These are phyloP conservation scores for Zelleria hepariella DNA, from an alignment of 2,888 invertebrate genomes.

Conservation along the genomic window DNA sequence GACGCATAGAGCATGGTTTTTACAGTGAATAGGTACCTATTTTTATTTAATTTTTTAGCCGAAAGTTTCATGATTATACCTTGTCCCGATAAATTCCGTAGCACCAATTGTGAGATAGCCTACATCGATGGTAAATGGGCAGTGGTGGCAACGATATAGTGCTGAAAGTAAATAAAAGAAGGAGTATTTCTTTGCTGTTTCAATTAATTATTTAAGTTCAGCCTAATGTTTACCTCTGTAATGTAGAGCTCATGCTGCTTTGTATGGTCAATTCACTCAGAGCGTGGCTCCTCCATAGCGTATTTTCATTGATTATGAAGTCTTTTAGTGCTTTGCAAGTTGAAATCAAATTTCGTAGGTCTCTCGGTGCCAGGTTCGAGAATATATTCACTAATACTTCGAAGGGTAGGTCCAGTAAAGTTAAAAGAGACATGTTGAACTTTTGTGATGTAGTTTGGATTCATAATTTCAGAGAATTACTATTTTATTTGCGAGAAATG, in stretches of 20 bases:
- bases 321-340: conserved; percentile 41
- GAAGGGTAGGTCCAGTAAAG: conserved; percentile 32
- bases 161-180: conserved; percentile 18
- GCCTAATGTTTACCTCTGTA: not conserved
- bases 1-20: not conserved
- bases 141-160: conserved; percentile 10
- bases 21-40: not conserved
- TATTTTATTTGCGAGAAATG: not conserved
- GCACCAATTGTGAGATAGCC: conserved; percentile 53
- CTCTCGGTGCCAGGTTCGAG: conserved; percentile 28
- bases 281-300: conserved; percentile 38
- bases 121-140: conserved; percentile 38
- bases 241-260: conserved; percentile 7
- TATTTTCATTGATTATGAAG: conserved; percentile 36
- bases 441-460: not conserved
- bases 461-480: no score
- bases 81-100: conserved; percentile 40
- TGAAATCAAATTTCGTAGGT: conserved; percentile 45
- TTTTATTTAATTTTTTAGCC: conserved; percentile 11
- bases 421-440: conserved; percentile 16
- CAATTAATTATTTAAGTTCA: not conserved
- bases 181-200: not conserved
- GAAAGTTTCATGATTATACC: conserved; percentile 17
- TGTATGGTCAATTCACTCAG: conserved; percentile 26
- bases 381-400: conserved; percentile 45